Base-by-base conservation (phyloP, 2,888 invertebrate genomes). In the Orthonevra nobilis region DNA sequence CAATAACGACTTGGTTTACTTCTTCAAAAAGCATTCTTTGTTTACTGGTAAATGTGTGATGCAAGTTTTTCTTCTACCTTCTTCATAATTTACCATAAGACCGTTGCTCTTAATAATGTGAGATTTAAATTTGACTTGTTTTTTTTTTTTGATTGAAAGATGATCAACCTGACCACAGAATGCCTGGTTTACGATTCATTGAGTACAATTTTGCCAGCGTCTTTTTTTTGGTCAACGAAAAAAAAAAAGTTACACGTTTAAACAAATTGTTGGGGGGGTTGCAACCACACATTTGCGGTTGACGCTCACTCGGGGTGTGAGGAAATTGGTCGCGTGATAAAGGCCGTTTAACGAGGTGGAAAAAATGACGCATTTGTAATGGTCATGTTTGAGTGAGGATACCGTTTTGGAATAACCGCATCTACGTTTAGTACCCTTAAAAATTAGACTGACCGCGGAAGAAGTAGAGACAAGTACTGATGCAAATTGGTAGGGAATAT, bases 1-100 rank as follows among this genome's bases (percentile, higher is more conserved):
- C 60, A 12, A 46, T 60, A 60, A 60, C 60, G 60, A 60, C 60
- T 60, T 60, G 10, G 38, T 58, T 58, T 36, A 48, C 28, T 40
- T 42, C 34, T 60, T 60, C 2, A 64, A 26, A 20, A n/a, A n/a
- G n/a, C 23, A 20, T 38, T 46, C 46, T 46, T 72, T 56, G 46
- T 70, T 34, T 44, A n/a, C n/a, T n/a, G n/a, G 19, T 15, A 28
- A 12, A 58, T 10, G 61, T 42, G 42, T n/a, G 26, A 40, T 40
- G 46, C 26, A 56, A 14, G 20, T 6, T 2, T 10, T 42, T n/a
- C 3, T 10, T 42, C 10, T n/a, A 12, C 12, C 4, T 20, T 15
- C 14, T 10, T 30, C 7, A 38, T 10, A 48, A n/a, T n/a, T n/a
- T 48, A 6, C 9, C 42, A 42, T 32, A 9, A 5, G 20, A 20